These are phyloP conservation scores for Ricordea florida DNA, from an alignment of 92 coral and sea anemone genomes.

Conservation along the genomic window DNA sequence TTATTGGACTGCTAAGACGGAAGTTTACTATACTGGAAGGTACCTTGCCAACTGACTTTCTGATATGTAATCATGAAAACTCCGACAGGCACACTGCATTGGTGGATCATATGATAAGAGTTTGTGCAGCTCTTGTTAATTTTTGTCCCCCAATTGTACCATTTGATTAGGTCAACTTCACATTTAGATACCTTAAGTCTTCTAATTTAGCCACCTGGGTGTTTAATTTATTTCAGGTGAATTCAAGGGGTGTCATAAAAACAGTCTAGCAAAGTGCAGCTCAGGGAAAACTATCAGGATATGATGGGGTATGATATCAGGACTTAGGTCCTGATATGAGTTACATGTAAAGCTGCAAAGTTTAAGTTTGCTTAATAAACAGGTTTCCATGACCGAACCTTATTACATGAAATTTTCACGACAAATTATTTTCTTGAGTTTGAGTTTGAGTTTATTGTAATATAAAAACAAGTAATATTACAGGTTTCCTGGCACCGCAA, in stretches of 20 bases:
- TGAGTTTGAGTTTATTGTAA: too few species aligned
- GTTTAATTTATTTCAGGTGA: too few species aligned
- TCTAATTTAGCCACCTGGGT: constrained; percentile 18
- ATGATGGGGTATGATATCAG: background rate
- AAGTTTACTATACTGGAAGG: constrained; percentile 25
- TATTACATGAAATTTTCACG: background rate
- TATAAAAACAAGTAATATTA: too few species aligned
- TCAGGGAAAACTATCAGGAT: background rate
- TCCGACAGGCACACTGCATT: constrained; percentile 13
- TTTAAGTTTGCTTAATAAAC: background rate
- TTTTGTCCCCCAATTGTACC: constrained; percentile 56
- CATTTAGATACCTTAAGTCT: constrained; percentile 22
- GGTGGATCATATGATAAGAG: constrained; percentile 41
- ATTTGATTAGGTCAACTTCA: constrained; percentile 18
- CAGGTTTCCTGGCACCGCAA: too few species aligned
- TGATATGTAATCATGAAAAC: constrained; percentile 23
- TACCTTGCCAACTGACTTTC: constrained; percentile 23
- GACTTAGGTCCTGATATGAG: background rate
- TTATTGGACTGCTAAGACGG: too few species aligned
- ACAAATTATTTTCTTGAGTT: too few species aligned
- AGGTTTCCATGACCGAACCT: background rate
- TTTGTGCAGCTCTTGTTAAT: constrained; percentile 43
- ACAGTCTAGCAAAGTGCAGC: background rate
- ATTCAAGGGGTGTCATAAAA: constrained; percentile 4
- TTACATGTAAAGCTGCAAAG: constrained; percentile 3